Percentiles rank a stretch among this genome's conserved stretches.
These are phyloP conservation scores for Philopotamus ludificatus DNA, from an alignment of 1,140 invertebrate species.

Conservation along the genomic window DNA sequence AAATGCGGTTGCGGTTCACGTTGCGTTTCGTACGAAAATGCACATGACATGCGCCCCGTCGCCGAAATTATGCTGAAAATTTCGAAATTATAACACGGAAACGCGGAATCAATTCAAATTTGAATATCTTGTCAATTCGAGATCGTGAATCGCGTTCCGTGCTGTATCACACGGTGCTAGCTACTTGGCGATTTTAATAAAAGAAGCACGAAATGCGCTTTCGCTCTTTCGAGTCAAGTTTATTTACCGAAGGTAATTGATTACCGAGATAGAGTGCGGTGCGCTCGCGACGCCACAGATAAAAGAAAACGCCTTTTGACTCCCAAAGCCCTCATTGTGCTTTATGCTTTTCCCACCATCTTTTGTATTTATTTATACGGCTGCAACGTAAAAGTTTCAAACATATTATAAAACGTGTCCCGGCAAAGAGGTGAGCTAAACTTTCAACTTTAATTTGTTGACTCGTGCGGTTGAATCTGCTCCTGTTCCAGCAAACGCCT, in stretches of 20 bases:
- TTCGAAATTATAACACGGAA: no score
- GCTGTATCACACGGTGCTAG: no score
- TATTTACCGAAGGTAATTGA: conserved; percentile 37
- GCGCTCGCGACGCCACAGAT: conserved; percentile 5
- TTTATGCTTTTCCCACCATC: neutral
- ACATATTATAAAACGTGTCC: conserved; percentile 24
- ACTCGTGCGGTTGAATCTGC: conserved; percentile 19
- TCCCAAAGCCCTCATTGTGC: conserved; percentile 8
- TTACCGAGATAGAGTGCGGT: conserved; percentile 31
- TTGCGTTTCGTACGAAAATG: no score
- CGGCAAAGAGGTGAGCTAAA: conserved; percentile 8
- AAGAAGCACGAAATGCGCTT: conserved; percentile 21
- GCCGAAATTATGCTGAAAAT: no score
- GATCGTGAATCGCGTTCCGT: no score
- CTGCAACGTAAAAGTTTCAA: neutral
- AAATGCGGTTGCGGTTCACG: no score
- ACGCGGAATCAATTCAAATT: no score
- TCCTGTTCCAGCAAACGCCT: neutral
- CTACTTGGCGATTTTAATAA: neutral
- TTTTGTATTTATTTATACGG: neutral
- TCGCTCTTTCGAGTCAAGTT: conserved; percentile 22
- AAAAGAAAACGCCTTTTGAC: conserved; percentile 28
- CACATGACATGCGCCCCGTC: no score
- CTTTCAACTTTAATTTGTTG: conserved; percentile 23
- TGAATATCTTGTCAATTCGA: no score